Evolutionary conservation across 2,797 vertebrate genomes (phyloP), one percentile per base, ranked within the genome.

Genomic region (Tenualosa thibaudeaui): DNA sequence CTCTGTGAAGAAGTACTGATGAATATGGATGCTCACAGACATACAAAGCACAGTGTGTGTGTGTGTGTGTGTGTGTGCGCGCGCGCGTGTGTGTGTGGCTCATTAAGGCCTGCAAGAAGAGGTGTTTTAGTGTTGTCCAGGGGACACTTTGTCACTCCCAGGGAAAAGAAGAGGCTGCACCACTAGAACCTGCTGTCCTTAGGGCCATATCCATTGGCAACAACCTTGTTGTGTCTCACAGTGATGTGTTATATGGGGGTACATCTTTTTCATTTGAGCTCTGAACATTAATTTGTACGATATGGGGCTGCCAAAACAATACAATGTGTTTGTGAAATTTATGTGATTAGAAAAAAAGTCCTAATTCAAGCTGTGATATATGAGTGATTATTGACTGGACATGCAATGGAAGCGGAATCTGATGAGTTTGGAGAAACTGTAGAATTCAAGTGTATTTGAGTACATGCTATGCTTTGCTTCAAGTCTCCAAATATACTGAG

Each of bases 221-320:
- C 49, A 24, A 53, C 84, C 78, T n/a, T 31, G 62, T 75, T 84
- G 84, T 85, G 87, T 87, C 82, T 82, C 17, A 12, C n/a, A 54
- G 50, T 53, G 31, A 53, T n/a, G 13, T 3, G 81, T 85, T 87
- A 84, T 71, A 71, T 83, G 85, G 83, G 87, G 87, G 6, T n/a
- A 22, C 5, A 4, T 19, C 19, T 56, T 56, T 56, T 58, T 31
- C 22, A 22, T 58, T n/a, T 58, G 6, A 1, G 19, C 5, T 15
- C 10, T 15, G 17, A n/a, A 6, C 4, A 58, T 22, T 58, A n/a
- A 58, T 58, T n/a, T 58, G 19, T 58, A 1, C 7, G 56, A 58
- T 58, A 5, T 58, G 31, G 7, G 46, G 46, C 46, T 53, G 51
- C 10, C 51, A 13, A 53, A 53, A 53, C 51, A 53, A 15, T 3